Conservation (phyloP, 2,888 invertebrate species). For the Hypercompe scribonia region DNA sequence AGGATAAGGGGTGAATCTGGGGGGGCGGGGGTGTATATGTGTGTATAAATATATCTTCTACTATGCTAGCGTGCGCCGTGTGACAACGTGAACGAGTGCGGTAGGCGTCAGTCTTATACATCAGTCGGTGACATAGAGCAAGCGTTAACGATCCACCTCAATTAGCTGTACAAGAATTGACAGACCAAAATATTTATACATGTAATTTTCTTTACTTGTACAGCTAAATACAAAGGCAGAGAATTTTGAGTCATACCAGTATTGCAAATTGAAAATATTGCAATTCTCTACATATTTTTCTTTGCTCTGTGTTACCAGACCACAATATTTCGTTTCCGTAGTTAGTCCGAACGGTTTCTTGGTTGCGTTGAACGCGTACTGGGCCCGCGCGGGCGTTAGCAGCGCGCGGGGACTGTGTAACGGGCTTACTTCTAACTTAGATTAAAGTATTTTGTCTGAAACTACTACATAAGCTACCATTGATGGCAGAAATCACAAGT, state of each 20-base stretch:
- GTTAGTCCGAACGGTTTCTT: slow-evolving; percentile 72
- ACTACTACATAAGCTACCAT: slow-evolving; percentile 28
- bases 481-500: background rate
- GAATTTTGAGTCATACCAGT: background rate
- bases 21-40: slow-evolving; percentile 67
- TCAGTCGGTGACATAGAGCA: slow-evolving; percentile 32
- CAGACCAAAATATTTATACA: slow-evolving; percentile 11
- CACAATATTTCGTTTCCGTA: slow-evolving; percentile 33
- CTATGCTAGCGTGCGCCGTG: slow-evolving; percentile 73
- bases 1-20: slow-evolving; percentile 67
- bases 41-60: slow-evolving; percentile 77
- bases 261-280: background rate
- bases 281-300: background rate
- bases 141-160: slow-evolving; percentile 27
- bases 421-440: slow-evolving; percentile 73
- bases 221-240: background rate
- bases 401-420: slow-evolving; percentile 80
- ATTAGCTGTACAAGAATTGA: slow-evolving; percentile 14
- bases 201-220: background rate
- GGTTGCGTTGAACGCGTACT: slow-evolving; percentile 75
- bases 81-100: slow-evolving; percentile 64
- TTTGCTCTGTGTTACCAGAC: slow-evolving; percentile 19
- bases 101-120: slow-evolving; percentile 77
- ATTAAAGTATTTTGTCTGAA: slow-evolving; percentile 35
- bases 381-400: slow-evolving; percentile 78